Evolutionary conservation across 2,113 vertebrate species (phyloP), one percentile per base, ranked within the genome.

Genomic region (Noturus placidus): DNA sequence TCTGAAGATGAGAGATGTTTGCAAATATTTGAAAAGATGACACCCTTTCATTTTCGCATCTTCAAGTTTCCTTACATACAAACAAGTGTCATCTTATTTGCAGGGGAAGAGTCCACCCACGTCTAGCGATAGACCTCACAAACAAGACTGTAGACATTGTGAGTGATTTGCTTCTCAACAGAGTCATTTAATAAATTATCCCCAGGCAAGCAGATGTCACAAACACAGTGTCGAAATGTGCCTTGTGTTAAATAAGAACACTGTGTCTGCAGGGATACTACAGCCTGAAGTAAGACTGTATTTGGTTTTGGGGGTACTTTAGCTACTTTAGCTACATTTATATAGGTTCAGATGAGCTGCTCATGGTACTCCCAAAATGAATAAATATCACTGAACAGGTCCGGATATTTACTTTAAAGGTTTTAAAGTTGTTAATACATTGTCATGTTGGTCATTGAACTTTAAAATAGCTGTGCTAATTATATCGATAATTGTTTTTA

Each of bases 11-110:
- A 57, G 54, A 79, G 52, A 35, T 80, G 78, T 80, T 80, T 80
- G 54, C 78, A 57, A 80, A 80, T 80, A 79, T 79, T 30, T 79
- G 50, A 79, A 54, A 54, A 30, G 76, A 54, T 79, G 76, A 54
- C 76, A 79, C 76, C 76, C 76, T 79, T 79, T 79, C 54, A 79
- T 79, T 79, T 79, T 79, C 50, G 3, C 76, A 54, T 79, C 76
- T 79, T 54, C 46, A 79, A 30, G 76, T 30, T 79, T 79, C 50
- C 50, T 52, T 56, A 54, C 76, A 78, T 19, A 59, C 33, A 80
- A 80, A 80, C 8, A 57, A 79, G 50, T 80, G 78, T 80, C 78
- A 80, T 59, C 52, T 80, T 19, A 30, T 35, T 57, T 35, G 57
- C 54, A 57, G 20, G 52, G 52, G 9, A 57, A 57, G 6, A 57